Conservation (phyloP, 2,888 invertebrate genomes). For the Drosophila neutralis region DNA sequence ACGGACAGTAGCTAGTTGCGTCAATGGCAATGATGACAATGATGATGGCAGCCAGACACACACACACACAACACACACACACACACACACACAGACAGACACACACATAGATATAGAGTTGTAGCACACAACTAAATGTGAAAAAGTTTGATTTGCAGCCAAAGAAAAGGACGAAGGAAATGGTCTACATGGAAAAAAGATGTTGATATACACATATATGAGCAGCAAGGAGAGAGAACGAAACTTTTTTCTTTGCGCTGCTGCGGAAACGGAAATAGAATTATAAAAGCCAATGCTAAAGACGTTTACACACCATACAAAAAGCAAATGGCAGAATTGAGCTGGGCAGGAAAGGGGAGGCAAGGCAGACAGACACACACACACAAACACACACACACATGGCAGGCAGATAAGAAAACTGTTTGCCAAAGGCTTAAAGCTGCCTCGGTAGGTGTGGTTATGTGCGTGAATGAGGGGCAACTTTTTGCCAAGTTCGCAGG, state of each 20-base stretch:
- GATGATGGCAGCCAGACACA: slow-evolving; percentile 55
- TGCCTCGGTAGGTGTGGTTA: slow-evolving; percentile 17
- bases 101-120: slow-evolving; percentile 5
- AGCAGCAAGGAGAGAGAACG: slow-evolving; percentile 45
- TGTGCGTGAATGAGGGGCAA: slow-evolving; percentile 25
- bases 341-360: not conserved
- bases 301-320: slow-evolving; percentile 70
- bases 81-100: not conserved
- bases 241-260: slow-evolving; percentile 27
- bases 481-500: slow-evolving; percentile 59
- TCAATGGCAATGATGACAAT: slow-evolving; percentile 64
- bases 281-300: slow-evolving; percentile 81
- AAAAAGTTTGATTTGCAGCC: slow-evolving; percentile 66
- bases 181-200: slow-evolving; percentile 62
- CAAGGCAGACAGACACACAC: slow-evolving; percentile 5
- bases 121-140: slow-evolving; percentile 46
- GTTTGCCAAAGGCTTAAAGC: slow-evolving; percentile 70
- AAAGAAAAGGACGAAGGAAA: slow-evolving; percentile 51
- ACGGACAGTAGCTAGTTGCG: slow-evolving; percentile 41
- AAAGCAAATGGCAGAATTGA: slow-evolving; percentile 45
- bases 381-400: slow-evolving; percentile 9
- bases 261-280: slow-evolving; percentile 82
- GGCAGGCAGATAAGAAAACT: slow-evolving; percentile 67
- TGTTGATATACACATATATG: slow-evolving; percentile 49
- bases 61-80: not conserved